Evolutionary conservation across 2,888 invertebrate genomes (phyloP), one percentile per base, ranked within the genome.

Genomic region (Melipona bicolor): DNA sequence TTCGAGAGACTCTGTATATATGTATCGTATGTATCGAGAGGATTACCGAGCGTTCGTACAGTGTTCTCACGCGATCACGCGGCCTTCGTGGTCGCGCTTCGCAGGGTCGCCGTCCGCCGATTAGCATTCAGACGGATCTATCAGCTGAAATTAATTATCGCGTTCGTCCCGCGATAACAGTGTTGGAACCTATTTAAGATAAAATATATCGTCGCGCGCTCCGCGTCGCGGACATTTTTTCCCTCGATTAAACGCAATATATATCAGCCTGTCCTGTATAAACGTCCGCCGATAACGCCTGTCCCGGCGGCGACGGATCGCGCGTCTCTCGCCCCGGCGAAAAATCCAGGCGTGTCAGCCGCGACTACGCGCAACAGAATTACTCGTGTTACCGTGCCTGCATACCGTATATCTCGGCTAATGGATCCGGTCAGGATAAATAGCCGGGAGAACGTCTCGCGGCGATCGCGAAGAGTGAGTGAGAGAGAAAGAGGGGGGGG

Each of bases 381-480:
- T 88, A 85, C 88, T 86, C 79, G 86, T 84, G 84, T 89, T 89
- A 89, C 80, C 77, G 50, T 67, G 73, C 36, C 69, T 70, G 77
- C 79, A 73, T 75, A 75, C 83, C 77, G 83, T 81, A 81, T 74
- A 83, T 83, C 83, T 76, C 68, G 78, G 78, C 82, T 89, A 89
- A 89, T 89, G 87, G 87, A 84, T 87, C 85, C 85, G 84, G 87
- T 88, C 84, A 73, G 84, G 89, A 89, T 88, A 88, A 88, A 89
- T 89, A 87, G 88, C 79, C 74, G 49, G 78, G 59, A 77, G 80
- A 79, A 36, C 62, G 82, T 83, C 84, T 86, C 83, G 68, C 27
- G 65, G 56, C 32, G 73, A 54, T 50, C 67, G 24, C 17, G 56
- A 62, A 49, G 74, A 72, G 56, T 13, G 73, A 75, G 13, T 67